These are phyloP conservation scores for Caiman crocodilus DNA, from an alignment of 2,797 vertebrate species.

Conservation along the genomic window DNA sequence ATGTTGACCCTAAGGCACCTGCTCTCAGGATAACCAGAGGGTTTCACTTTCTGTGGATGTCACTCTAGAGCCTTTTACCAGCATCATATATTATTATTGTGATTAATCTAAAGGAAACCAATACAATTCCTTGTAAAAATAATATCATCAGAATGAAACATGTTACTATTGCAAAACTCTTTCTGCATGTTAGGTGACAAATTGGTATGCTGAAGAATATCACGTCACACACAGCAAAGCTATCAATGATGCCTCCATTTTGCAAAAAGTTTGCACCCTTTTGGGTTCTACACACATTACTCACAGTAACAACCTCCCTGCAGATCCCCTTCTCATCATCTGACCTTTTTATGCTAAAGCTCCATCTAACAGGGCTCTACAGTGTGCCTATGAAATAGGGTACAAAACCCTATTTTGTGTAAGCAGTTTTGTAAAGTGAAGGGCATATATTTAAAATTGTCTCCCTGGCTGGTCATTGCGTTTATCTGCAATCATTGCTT, in stretches of 20 bases:
- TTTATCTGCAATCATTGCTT: slow-evolving; percentile 32
- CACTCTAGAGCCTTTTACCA: not conserved
- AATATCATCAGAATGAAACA: not conserved
- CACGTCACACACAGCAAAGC: accelerated
- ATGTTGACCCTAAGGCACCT: not conserved
- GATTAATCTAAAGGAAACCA: slow-evolving; percentile 9
- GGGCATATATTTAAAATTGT: slow-evolving; percentile 31
- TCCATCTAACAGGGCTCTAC: not conserved
- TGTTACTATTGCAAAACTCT: not conserved
- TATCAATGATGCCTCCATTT: not conserved
- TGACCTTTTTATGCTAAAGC: not conserved
- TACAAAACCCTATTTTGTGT: not conserved
- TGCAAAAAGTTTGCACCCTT: accelerated
- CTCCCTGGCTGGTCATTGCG: not conserved
- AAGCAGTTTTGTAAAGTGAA: slow-evolving; percentile 13
- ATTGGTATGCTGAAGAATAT: not conserved
- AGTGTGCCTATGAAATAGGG: not conserved
- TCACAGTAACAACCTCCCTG: not conserved
- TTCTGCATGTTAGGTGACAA: not conserved
- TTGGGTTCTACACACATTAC: not conserved
- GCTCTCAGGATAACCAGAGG: not conserved
- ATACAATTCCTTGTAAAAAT: slow-evolving; percentile 3
- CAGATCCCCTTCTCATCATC: not conserved
- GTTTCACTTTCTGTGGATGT: not conserved
- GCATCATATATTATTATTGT: not conserved